A percentile compares a stretch with the other conserved stretches of the same genome.
phyloP scores from a whole-genome alignment of 2,888 invertebrate genomes.

The Phortica magna region DNA sequence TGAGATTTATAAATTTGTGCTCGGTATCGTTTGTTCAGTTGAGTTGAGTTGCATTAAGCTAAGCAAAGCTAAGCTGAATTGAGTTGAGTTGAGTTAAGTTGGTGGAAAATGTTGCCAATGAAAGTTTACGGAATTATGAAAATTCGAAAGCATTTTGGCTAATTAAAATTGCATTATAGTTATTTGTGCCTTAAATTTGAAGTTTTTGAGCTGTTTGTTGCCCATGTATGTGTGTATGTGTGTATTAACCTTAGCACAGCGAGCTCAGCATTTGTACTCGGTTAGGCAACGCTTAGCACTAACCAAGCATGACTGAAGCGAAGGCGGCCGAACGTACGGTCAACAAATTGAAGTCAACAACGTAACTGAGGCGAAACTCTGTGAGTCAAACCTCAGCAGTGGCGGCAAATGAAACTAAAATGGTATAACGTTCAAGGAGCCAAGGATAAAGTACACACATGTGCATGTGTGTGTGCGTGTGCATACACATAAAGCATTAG shows the following conservation, averaged over 20 bases:
- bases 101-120: slow-evolving; percentile 14
- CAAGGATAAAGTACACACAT: slow-evolving; percentile 47
- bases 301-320: slow-evolving; percentile 56
- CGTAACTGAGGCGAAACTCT: slow-evolving; percentile 31
- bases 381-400: slow-evolving; percentile 63
- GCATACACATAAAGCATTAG: slow-evolving; percentile 40
- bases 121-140: slow-evolving; percentile 24
- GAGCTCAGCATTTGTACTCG: slow-evolving; percentile 55
- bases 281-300: slow-evolving; percentile 37
- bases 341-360: slow-evolving; percentile 70
- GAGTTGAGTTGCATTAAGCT: neutral
- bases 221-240: neutral
- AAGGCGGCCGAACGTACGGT: slow-evolving; percentile 53
- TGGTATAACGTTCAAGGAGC: slow-evolving; percentile 59
- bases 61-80: neutral
- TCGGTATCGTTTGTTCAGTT: slow-evolving; percentile 21
- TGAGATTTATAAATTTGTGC: slow-evolving; percentile 58
- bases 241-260: neutral
- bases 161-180: slow-evolving; percentile 67
- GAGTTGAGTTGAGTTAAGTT: slow-evolving; percentile 22
- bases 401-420: slow-evolving; percentile 58
- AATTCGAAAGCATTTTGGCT: slow-evolving; percentile 45
- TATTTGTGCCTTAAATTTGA: slow-evolving; percentile 29
- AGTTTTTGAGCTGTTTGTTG: neutral
- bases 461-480: slow-evolving; percentile 25